A percentile compares a stretch with the other conserved stretches of the same genome.
phyloP scores from a whole-genome alignment of 2,888 invertebrate genomes.

The Stenodema calcarata region DNA sequence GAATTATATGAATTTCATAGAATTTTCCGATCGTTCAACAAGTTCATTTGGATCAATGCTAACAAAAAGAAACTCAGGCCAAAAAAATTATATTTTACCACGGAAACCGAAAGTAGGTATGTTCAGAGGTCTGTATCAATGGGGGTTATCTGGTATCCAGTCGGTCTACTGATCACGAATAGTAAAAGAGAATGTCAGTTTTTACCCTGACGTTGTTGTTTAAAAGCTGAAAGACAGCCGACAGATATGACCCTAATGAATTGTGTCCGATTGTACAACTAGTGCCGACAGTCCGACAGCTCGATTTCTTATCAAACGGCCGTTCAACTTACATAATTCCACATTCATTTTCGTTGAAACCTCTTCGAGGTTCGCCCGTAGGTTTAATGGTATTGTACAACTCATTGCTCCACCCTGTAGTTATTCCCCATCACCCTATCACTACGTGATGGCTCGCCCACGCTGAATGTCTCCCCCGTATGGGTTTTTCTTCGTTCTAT shows the following conservation, averaged over 20 bases:
- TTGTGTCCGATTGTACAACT: not conserved
- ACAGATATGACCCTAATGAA: not conserved
- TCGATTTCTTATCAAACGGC: not conserved
- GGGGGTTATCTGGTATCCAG: too few relatives aligned
- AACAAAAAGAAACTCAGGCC: too few relatives aligned
- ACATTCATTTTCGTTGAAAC: not conserved
- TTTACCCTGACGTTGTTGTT: too few relatives aligned
- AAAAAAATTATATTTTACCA: too few relatives aligned
- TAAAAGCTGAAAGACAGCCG: too few relatives aligned
- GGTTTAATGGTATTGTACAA: not conserved
- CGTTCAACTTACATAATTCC: not conserved
- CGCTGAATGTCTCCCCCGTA: not conserved
- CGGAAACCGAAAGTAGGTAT: too few relatives aligned
- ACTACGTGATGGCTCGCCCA: not conserved
- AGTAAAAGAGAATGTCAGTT: not conserved
- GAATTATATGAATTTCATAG: too few relatives aligned
- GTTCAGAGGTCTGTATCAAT: too few relatives aligned
- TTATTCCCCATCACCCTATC: not conserved
- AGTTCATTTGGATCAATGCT: too few relatives aligned
- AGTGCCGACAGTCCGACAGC: not conserved
- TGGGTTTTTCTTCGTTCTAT: not conserved
- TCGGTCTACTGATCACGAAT: too few relatives aligned
- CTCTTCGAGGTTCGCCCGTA: not conserved
- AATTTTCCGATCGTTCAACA: too few relatives aligned
- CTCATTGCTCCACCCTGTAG: not conserved